Evolutionary conservation across 2,888 invertebrate species (phyloP).

Genomic region (Phasia obesa): DNA sequence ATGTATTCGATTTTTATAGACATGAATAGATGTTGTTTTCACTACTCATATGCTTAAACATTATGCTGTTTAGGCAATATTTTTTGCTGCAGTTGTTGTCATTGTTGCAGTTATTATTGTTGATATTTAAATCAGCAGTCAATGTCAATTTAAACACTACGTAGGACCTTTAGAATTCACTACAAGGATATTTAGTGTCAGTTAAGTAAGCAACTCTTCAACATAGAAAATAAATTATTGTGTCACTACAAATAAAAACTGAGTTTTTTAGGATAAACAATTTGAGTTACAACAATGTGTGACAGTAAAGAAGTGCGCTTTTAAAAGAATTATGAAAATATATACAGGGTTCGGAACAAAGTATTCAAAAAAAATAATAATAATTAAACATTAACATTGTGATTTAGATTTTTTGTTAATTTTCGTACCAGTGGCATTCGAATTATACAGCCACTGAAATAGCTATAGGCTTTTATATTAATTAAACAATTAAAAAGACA

Average conservation of each 20-base stretch:
- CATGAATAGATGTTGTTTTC: slow-evolving; percentile 9
- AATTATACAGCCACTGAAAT: no score
- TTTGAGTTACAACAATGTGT: background rate
- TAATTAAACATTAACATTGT: no score
- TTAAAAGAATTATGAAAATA: no score
- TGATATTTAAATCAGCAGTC: slow-evolving; percentile 55
- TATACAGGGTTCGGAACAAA: no score
- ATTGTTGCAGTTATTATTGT: slow-evolving; percentile 28
- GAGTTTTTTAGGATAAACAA: background rate
- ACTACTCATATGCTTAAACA: background rate
- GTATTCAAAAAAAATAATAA: no score
- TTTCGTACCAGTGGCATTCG: no score
- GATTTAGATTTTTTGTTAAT: no score
- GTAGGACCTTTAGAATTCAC: slow-evolving; percentile 26
- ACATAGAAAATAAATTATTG: slow-evolving; percentile 4
- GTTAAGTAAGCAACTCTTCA: slow-evolving; percentile 15
- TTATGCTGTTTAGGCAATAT: slow-evolving; percentile 27
- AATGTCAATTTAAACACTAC: slow-evolving; percentile 36
- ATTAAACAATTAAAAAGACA: no score
- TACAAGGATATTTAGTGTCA: slow-evolving; percentile 54
- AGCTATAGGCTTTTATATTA: no score
- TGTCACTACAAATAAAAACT: background rate
- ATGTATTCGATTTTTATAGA: background rate
- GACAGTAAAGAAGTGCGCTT: no score
- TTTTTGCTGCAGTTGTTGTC: background rate